Evolutionary conservation across 2,888 invertebrate species (phyloP).

Genomic region (Charanyca ferruginea): DNA sequence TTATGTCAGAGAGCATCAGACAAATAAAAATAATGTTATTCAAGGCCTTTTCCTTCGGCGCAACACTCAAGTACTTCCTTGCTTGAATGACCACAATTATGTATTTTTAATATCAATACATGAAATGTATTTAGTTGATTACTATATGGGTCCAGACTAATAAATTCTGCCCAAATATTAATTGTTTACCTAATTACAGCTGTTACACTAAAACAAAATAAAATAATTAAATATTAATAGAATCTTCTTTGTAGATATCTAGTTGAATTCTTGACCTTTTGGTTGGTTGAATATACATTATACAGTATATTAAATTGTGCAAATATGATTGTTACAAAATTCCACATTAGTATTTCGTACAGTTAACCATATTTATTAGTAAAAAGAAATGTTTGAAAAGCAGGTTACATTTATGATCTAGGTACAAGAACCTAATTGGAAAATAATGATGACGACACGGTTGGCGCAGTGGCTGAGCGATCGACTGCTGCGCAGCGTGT

Average conservation of each 20-base stretch:
- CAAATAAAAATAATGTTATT: constrained; percentile 46
- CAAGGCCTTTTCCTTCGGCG: constrained; percentile 49
- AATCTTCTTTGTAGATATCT: too few relatives aligned
- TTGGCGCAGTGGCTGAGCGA: too few relatives aligned
- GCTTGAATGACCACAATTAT: not conserved
- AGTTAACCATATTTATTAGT: too few relatives aligned
- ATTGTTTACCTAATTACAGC: not conserved
- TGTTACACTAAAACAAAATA: not conserved
- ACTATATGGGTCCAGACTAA: not conserved
- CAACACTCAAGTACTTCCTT: constrained; percentile 5
- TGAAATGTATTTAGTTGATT: not conserved
- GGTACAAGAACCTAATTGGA: constrained; percentile 6
- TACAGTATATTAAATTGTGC: too few relatives aligned
- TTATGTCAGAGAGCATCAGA: constrained; percentile 45
- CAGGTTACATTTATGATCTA: not conserved
- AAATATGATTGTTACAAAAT: too few relatives aligned
- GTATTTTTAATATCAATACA: constrained; percentile 7
- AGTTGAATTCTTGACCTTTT: too few relatives aligned
- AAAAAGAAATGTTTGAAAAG: not conserved
- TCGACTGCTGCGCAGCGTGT: too few relatives aligned
- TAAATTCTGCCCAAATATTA: too few relatives aligned
- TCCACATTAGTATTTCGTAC: too few relatives aligned
- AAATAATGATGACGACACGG: too few relatives aligned
- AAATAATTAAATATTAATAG: not conserved
- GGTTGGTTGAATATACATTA: too few relatives aligned